These are phyloP conservation scores for Zaprionus capensis DNA, from an alignment of 1,140 invertebrate species.

Conservation along the genomic window DNA sequence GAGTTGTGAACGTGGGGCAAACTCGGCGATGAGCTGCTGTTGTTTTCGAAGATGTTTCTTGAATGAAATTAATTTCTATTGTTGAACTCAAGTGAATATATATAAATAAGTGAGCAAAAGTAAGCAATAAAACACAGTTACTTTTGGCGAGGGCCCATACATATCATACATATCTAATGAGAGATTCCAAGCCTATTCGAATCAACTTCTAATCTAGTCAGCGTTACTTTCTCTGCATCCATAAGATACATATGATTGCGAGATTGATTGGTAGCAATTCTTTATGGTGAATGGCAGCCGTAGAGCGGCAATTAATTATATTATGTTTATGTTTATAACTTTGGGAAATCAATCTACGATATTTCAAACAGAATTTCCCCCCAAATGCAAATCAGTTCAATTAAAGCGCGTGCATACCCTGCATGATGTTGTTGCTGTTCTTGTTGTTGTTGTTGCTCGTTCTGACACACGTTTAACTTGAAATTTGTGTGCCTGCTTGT, in stretches of 20 bases:
- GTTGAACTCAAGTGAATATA: constrained; percentile 52
- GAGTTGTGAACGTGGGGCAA: constrained; percentile 47
- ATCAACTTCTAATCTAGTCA: not conserved
- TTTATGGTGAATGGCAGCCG: not conserved
- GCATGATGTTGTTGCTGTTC: constrained; percentile 46
- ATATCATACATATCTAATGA: not conserved
- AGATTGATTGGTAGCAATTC: not conserved
- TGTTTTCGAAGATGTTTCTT: constrained; percentile 62
- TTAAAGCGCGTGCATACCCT: constrained; percentile 60
- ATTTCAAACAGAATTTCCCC: constrained; percentile 22
- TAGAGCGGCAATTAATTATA: not conserved
- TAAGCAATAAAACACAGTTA: constrained; percentile 35
- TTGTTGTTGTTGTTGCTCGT: constrained; percentile 9
- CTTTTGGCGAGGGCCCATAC: constrained; percentile 18
- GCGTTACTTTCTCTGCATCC: not conserved
- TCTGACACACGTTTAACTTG: constrained; percentile 54
- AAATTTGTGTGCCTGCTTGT: constrained; percentile 26
- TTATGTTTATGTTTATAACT: not conserved
- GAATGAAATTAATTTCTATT: constrained; percentile 81
- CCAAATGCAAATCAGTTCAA: constrained; percentile 65
- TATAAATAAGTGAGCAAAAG: constrained; percentile 45
- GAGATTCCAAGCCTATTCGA: not conserved
- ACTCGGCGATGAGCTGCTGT: constrained; percentile 5
- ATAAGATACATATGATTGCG: no score
- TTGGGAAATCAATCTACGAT: constrained; percentile 10